Conservation (phyloP, 1,140 invertebrate species). For the Drosophila busckii region DNA sequence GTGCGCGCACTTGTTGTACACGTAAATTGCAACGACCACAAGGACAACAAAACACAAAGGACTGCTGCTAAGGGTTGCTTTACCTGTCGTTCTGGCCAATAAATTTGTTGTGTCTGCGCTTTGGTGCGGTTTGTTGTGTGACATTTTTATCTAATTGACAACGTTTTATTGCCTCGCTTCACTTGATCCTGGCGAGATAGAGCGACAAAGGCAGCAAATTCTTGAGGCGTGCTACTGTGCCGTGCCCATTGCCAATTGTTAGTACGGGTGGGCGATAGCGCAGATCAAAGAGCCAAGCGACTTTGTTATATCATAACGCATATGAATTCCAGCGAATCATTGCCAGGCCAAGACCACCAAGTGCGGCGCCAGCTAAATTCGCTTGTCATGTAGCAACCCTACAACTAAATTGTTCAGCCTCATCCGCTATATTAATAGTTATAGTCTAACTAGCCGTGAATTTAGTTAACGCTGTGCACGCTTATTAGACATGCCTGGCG, state of each 20-base stretch:
- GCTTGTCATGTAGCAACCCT: slow-evolving; percentile 46
- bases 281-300: slow-evolving; percentile 44
- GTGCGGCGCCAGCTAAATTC: slow-evolving; percentile 17
- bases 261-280: slow-evolving; percentile 18
- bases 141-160: slow-evolving; percentile 79
- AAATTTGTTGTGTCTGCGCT: slow-evolving; percentile 47
- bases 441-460: slow-evolving; percentile 35
- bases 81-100: slow-evolving; percentile 44
- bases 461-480: slow-evolving; percentile 57
- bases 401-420: slow-evolving; percentile 52
- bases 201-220: slow-evolving; percentile 16
- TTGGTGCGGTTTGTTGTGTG: slow-evolving; percentile 77
- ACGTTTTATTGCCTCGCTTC: slow-evolving; percentile 52
- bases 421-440: slow-evolving; percentile 40
- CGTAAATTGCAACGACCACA: slow-evolving; percentile 61
- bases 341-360: slow-evolving; percentile 44
- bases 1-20: slow-evolving; percentile 31
- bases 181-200: slow-evolving; percentile 26
- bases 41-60: slow-evolving; percentile 4
- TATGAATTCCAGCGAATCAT: slow-evolving; percentile 69
- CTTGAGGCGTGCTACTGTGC: slow-evolving; percentile 66
- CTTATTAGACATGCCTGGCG: slow-evolving; percentile 51
- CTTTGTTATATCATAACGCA: slow-evolving; percentile 27
- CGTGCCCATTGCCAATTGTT: not conserved
- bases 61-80: slow-evolving; percentile 1